Conservation (phyloP, 2,797 vertebrate genomes). For the Scleropages formosus region DNA sequence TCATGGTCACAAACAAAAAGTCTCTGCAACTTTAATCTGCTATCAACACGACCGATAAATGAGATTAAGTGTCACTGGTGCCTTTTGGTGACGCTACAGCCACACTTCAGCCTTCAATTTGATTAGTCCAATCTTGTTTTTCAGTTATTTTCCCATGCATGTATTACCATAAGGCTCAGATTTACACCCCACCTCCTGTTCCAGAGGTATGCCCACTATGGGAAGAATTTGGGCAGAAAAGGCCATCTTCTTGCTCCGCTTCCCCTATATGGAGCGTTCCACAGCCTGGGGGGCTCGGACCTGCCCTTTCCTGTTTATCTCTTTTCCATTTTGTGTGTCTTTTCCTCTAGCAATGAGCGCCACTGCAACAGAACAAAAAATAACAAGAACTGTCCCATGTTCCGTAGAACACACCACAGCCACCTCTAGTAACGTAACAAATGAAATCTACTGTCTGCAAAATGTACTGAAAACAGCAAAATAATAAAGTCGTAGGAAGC, state of each 20-base stretch:
- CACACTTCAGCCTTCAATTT: not conserved
- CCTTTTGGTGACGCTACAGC: not conserved
- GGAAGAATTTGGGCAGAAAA: conserved; percentile 38
- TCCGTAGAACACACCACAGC: not conserved
- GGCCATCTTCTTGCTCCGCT: conserved; percentile 21
- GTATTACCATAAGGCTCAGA: conserved; percentile 1
- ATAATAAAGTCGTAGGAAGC: not conserved
- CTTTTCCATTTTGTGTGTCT: conserved; percentile 20
- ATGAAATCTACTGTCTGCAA: not conserved
- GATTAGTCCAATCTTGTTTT: not conserved
- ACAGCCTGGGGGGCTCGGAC: conserved; percentile 28
- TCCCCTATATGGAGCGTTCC: conserved; percentile 43
- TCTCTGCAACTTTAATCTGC: conserved; percentile 32
- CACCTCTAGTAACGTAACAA: not conserved
- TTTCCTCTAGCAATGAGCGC: conserved; percentile 13
- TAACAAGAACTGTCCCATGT: not conserved
- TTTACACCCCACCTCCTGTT: conserved; percentile 23
- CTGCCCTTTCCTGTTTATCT: conserved; percentile 40
- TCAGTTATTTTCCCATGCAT: conserved; percentile 11
- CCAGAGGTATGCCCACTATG: conserved; percentile 44
- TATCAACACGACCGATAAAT: conserved; percentile 47
- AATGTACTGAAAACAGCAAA: not conserved
- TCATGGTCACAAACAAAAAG: conserved; percentile 44
- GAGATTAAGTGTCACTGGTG: conserved; percentile 42
- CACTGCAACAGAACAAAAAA: not conserved